phyloP scores from a whole-genome alignment of 2,113 vertebrate species.

The Cnemophilus loriae region DNA sequence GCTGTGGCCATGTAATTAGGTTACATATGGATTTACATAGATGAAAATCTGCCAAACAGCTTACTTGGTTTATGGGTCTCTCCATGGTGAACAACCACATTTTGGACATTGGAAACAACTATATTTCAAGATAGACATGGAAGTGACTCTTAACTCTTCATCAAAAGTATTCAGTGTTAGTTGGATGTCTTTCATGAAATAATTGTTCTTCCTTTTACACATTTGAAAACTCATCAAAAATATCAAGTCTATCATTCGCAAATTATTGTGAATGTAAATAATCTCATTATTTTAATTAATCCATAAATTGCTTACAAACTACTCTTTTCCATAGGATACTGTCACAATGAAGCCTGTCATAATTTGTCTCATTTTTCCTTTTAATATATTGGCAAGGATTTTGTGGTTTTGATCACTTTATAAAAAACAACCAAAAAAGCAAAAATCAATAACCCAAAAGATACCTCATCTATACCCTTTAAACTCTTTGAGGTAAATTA shows the following conservation, averaged over 20 bases:
- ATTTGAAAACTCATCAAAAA: neutral
- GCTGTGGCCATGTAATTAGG: neutral
- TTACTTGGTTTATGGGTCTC: neutral
- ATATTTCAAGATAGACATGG: fast-evolving
- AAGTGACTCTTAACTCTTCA: neutral
- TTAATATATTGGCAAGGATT: neutral
- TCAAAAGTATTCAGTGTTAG: neutral
- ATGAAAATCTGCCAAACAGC: neutral
- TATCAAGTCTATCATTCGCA: neutral
- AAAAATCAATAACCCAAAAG: neutral
- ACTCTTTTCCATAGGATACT: neutral
- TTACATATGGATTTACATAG: neutral
- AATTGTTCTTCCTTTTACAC: neutral
- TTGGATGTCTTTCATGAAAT: neutral
- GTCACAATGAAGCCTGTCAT: neutral
- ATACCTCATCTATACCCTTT: neutral
- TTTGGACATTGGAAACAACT: neutral
- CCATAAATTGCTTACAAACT: neutral
- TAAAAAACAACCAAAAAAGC: neutral
- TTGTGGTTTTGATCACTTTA: neutral
- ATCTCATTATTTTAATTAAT: neutral
- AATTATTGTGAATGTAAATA: neutral
- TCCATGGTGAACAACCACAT: neutral
- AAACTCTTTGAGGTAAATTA: neutral
- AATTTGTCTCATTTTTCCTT: neutral